Conservation (phyloP, 2,888 invertebrate species). For the Brenthis ino region DNA sequence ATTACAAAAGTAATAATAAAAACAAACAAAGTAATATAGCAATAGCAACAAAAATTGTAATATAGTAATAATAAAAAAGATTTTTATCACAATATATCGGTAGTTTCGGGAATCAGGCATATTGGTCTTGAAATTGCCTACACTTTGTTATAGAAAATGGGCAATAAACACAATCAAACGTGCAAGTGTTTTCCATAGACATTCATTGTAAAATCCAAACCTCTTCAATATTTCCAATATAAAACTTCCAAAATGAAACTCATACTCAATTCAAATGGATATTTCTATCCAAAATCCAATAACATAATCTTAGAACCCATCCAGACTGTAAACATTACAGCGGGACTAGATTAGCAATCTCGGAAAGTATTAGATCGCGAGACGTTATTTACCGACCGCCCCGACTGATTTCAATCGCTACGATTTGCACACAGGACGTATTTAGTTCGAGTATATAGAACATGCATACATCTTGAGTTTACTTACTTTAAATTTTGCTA, state of each 20-base stretch:
- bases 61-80: too few species aligned
- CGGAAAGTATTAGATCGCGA: slow-evolving; percentile 74
- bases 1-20: too few species aligned
- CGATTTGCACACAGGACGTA: slow-evolving; percentile 57
- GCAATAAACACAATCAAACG: too few species aligned
- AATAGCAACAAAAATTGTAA: too few species aligned
- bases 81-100: too few species aligned
- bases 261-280: slow-evolving; percentile 9
- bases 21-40: too few species aligned
- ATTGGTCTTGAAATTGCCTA: too few species aligned
- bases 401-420: slow-evolving; percentile 75
- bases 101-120: too few species aligned
- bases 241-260: background rate
- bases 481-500: background rate
- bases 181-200: too few species aligned
- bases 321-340: slow-evolving; percentile 36
- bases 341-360: slow-evolving; percentile 66
- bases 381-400: slow-evolving; percentile 74
- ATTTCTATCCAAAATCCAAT: slow-evolving; percentile 24
- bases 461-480: slow-evolving; percentile 7
- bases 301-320: slow-evolving; percentile 36
- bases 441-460: slow-evolving; percentile 26
- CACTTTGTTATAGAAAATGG: too few species aligned
- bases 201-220: background rate
- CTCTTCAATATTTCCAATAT: background rate